phyloP scores from a whole-genome alignment of 2,888 invertebrate genomes.

The Endomychus coccineus region DNA sequence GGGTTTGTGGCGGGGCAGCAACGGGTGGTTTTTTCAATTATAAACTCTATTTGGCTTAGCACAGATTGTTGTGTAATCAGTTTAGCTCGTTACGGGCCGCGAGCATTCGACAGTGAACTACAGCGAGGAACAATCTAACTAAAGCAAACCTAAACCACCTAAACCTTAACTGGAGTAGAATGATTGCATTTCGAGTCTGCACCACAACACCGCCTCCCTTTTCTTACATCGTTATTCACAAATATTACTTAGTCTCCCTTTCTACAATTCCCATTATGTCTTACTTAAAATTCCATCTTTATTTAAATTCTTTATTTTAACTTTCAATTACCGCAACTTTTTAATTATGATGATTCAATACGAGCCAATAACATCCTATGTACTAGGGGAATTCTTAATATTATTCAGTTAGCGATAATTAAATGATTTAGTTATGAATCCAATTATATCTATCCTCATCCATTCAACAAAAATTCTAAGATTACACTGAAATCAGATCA shows the following conservation, averaged over 20 bases:
- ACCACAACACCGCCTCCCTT: slow-evolving; percentile 24
- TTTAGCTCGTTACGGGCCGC: slow-evolving; percentile 45
- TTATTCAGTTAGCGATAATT: too few species aligned
- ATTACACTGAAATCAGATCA: too few species aligned
- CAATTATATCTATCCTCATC: too few species aligned
- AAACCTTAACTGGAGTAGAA: slow-evolving; percentile 48
- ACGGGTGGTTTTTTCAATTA: slow-evolving; percentile 46
- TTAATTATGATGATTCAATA: too few species aligned
- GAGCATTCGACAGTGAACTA: slow-evolving; percentile 45
- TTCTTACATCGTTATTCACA: slow-evolving; percentile 30
- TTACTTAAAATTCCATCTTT: slow-evolving; percentile 33
- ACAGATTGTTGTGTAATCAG: slow-evolving; percentile 48
- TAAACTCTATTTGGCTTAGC: slow-evolving; percentile 49
- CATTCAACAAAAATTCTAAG: too few species aligned
- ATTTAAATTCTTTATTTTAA: slow-evolving; percentile 28
- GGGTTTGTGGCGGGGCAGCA: slow-evolving; percentile 22
- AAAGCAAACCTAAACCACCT: slow-evolving; percentile 47
- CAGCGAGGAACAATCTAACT: slow-evolving; percentile 45
- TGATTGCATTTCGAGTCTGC: slow-evolving; percentile 43
- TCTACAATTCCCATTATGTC: slow-evolving; percentile 24
- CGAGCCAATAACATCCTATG: too few species aligned
- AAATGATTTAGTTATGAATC: too few species aligned
- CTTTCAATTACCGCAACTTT: too few species aligned
- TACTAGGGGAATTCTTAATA: too few species aligned
- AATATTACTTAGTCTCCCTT: slow-evolving; percentile 34